A percentile compares a stretch with the other conserved stretches of the same genome.
Evolutionary conservation across 2,888 invertebrate genomes (phyloP).

Genomic region (Bedellia somnulentella): DNA sequence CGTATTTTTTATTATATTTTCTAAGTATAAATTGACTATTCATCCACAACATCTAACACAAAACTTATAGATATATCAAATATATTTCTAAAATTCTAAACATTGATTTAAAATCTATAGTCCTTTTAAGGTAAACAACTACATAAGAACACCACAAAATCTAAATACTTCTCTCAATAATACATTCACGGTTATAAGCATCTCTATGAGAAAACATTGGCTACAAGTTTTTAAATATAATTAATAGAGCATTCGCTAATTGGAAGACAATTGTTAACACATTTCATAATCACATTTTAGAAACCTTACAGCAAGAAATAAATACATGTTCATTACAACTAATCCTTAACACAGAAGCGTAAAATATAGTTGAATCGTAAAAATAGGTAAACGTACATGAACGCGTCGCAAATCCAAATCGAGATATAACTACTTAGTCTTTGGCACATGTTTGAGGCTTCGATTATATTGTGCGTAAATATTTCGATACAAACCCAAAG

Average conservation of each 20-base stretch:
- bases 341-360: background rate
- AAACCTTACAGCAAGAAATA: background rate
- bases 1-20: no score
- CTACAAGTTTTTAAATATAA: conserved; percentile 6
- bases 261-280: conserved; percentile 38
- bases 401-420: conserved; percentile 55
- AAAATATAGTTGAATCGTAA: conserved; percentile 7
- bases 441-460: no score
- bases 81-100: conserved; percentile 9
- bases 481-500: no score
- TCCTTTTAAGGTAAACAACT: conserved; percentile 25
- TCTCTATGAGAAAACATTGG: no score
- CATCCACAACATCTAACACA: no score
- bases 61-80: conserved; percentile 8
- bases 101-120: conserved; percentile 12
- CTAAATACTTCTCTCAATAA: no score
- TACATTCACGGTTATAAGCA: no score
- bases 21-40: no score
- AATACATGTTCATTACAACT: background rate
- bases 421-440: no score
- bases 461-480: no score
- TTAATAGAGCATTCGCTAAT: conserved; percentile 21
- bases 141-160: no score
- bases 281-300: conserved; percentile 12
- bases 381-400: conserved; percentile 46